These are phyloP conservation scores for Xiphophorus maculatus DNA, from an alignment of 2,113 vertebrate species.

Conservation along the genomic window DNA sequence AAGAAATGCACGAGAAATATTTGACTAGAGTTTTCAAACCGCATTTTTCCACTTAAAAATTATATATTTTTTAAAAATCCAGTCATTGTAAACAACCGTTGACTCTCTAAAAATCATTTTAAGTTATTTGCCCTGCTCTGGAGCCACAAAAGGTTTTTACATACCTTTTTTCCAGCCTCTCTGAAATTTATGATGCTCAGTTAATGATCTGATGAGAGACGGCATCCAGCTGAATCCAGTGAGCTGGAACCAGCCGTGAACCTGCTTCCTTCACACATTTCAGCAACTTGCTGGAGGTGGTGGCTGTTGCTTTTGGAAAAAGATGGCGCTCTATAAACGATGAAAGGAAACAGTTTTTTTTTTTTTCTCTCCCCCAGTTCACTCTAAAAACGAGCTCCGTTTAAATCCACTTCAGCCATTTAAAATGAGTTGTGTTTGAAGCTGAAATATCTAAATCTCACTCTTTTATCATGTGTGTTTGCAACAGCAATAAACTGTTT, in stretches of 20 bases:
- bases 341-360: conserved; percentile 5
- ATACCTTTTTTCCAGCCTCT: not conserved
- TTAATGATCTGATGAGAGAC: conserved; percentile 12
- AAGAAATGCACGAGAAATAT: not conserved
- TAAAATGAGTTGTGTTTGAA: not conserved
- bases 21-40: not conserved
- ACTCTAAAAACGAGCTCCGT: not conserved
- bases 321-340: conserved; percentile 30
- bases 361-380: not conserved
- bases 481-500: too few relatives aligned
- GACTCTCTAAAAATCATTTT: not conserved
- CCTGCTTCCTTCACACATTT: conserved; percentile 7
- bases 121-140: not conserved
- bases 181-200: conserved; percentile 9
- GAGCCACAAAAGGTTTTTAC: not conserved
- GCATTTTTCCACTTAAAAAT: not conserved
- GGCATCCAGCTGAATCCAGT: not conserved
- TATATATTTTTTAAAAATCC: not conserved
- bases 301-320: conserved; percentile 30
- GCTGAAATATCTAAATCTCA: not conserved
- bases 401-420: not conserved
- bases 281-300: conserved; percentile 9
- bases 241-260: conserved; percentile 8
- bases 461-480: not conserved
- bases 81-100: not conserved